A percentile compares a stretch with the other conserved stretches of the same genome.
Evolutionary conservation across 2,113 vertebrate genomes (phyloP).

Genomic region (Siphamia tubifer): DNA sequence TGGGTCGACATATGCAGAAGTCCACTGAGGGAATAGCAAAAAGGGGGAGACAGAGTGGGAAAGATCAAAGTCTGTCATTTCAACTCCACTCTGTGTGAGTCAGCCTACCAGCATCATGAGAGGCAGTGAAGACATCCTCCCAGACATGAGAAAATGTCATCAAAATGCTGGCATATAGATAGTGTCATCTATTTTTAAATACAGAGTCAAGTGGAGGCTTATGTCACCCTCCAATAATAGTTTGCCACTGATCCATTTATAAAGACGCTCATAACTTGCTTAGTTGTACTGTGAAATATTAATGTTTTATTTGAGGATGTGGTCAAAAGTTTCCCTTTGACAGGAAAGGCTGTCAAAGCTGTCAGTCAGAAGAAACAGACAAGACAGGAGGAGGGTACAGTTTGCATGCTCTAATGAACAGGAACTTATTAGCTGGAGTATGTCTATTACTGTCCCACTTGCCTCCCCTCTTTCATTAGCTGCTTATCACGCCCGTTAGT

Average conservation of each 20-base stretch:
- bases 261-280: conserved; percentile 49
- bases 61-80: conserved; percentile 71
- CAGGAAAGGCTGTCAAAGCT: conserved; percentile 55
- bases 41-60: conserved; percentile 37
- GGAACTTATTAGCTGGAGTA: conserved; percentile 68
- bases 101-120: conserved; percentile 45
- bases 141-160: conserved; percentile 59
- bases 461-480: conserved; percentile 72
- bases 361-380: conserved; percentile 59
- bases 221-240: conserved; percentile 61
- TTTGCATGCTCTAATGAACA: conserved; percentile 69
- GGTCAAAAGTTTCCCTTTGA: conserved; percentile 60
- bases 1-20: conserved; percentile 58
- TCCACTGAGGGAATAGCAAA: conserved; percentile 48
- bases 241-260: conserved; percentile 51
- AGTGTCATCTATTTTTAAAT: conserved; percentile 68
- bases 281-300: conserved; percentile 47
- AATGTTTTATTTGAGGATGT: conserved; percentile 46
- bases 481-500: conserved; percentile 71
- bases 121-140: conserved; percentile 52
- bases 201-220: conserved; percentile 46
- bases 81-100: conserved; percentile 55
- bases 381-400: conserved; percentile 54
- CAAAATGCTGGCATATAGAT: conserved; percentile 47
- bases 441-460: conserved; percentile 68